These are phyloP conservation scores for Drosophila punjabiensis DNA, from an alignment of 1,140 invertebrate genomes.

Conservation along the genomic window DNA sequence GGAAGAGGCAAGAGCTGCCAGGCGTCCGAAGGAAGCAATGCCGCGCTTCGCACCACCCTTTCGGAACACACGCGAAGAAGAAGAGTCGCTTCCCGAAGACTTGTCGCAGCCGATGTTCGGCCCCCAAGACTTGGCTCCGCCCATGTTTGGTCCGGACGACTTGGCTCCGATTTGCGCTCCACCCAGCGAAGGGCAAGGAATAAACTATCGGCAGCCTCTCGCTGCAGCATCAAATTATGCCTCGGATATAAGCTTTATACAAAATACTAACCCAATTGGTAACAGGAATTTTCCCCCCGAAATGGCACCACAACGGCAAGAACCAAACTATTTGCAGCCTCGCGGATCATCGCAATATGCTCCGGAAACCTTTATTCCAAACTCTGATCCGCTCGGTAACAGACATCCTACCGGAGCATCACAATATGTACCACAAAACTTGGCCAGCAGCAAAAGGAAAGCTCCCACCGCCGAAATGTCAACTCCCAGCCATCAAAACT, in stretches of 20 bases:
- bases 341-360: background rate
- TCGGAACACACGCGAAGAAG: background rate
- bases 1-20: background rate
- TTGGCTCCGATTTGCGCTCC: background rate
- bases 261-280: too few relatives aligned
- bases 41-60: constrained; percentile 47
- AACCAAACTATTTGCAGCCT: background rate
- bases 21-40: background rate
- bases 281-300: background rate
- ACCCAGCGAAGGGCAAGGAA: background rate
- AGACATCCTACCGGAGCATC: background rate
- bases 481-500: background rate
- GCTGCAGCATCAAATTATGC: background rate
- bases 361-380: too few relatives aligned
- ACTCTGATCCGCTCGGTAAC: background rate
- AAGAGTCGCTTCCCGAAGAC: background rate
- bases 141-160: background rate
- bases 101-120: background rate
- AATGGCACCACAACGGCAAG: background rate
- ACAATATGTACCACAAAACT: background rate
- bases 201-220: background rate
- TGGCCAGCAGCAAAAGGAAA: background rate
- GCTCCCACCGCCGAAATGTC: background rate
- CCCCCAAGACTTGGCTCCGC: background rate
- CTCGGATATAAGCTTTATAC: too few relatives aligned